A percentile compares a stretch with the other conserved stretches of the same genome.
phyloP scores from a whole-genome alignment of 2,888 invertebrate species.

The Sclerodermus sp. region DNA sequence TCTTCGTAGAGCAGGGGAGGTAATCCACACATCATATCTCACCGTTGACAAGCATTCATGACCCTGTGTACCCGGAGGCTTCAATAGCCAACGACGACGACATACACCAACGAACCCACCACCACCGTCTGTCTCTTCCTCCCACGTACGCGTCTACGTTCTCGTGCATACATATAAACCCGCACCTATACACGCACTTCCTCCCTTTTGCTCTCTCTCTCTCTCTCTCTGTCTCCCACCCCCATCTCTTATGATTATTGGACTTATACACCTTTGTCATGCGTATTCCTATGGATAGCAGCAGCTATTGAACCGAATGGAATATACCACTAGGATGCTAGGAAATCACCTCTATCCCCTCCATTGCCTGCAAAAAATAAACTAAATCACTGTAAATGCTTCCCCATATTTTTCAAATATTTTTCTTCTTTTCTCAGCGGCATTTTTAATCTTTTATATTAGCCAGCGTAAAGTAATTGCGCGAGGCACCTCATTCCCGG shows the following conservation, averaged over 20 bases:
- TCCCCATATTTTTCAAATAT: slow-evolving; percentile 24
- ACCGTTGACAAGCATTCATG: slow-evolving; percentile 52
- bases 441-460: no score
- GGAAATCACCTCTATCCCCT: no score
- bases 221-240: not conserved
- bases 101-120: slow-evolving; percentile 40
- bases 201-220: slow-evolving; percentile 14
- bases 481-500: no score
- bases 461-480: no score
- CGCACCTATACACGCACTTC: not conserved
- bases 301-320: slow-evolving; percentile 24
- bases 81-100: slow-evolving; percentile 48
- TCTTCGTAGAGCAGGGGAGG: slow-evolving; percentile 18
- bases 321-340: slow-evolving; percentile 24
- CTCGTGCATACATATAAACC: not conserved
- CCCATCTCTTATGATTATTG: slow-evolving; percentile 3
- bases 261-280: slow-evolving; percentile 5
- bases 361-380: slow-evolving; percentile 32
- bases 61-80: slow-evolving; percentile 35
- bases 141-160: not conserved
- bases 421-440: no score
- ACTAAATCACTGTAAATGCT: slow-evolving; percentile 35
- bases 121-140: not conserved
- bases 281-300: slow-evolving; percentile 28
- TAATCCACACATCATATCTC: slow-evolving; percentile 51